Evolutionary conservation across 1,140 invertebrate species (phyloP).

Genomic region (Chelonus insularis): DNA sequence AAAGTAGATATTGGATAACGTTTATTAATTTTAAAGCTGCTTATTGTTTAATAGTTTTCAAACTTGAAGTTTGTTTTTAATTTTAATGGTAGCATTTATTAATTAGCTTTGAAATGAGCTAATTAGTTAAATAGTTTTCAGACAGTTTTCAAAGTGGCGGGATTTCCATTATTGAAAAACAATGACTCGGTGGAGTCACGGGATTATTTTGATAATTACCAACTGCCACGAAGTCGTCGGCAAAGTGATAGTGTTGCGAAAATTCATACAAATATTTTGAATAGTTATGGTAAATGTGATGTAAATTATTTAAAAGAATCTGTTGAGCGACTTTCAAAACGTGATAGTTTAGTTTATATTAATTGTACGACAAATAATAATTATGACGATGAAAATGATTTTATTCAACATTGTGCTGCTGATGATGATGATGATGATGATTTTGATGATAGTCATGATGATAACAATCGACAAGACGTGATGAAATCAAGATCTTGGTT

Average conservation of each 20-base stretch:
- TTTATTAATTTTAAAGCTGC: too few species aligned
- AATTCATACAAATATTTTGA: slow-evolving; percentile 15
- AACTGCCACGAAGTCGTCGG: slow-evolving; percentile 36
- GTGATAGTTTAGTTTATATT: slow-evolving; percentile 40
- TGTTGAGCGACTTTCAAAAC: slow-evolving; percentile 27
- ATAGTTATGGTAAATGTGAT: slow-evolving; percentile 9
- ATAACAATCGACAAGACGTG: neutral
- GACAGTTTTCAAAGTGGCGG: slow-evolving; percentile 39
- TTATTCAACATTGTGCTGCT: too few species aligned
- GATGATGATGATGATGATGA: slow-evolving; percentile 38
- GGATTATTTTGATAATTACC: slow-evolving; percentile 35
- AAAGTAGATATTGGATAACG: too few species aligned
- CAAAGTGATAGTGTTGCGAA: slow-evolving; percentile 25
- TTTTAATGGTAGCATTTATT: too few species aligned
- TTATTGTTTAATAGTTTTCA: too few species aligned
- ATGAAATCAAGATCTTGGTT: slow-evolving; percentile 43
- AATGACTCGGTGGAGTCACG: slow-evolving; percentile 43
- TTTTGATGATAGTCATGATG: slow-evolving; percentile 27
- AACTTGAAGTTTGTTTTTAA: too few species aligned
- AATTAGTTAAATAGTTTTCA: too few species aligned
- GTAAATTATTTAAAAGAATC: slow-evolving; percentile 31
- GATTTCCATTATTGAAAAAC: slow-evolving; percentile 40
- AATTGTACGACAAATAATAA: slow-evolving; percentile 39
- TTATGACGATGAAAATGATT: slow-evolving; percentile 30
- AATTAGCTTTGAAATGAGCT: too few species aligned